phyloP scores from a whole-genome alignment of 2,113 vertebrate species.

The Cinclus mexicanus region DNA sequence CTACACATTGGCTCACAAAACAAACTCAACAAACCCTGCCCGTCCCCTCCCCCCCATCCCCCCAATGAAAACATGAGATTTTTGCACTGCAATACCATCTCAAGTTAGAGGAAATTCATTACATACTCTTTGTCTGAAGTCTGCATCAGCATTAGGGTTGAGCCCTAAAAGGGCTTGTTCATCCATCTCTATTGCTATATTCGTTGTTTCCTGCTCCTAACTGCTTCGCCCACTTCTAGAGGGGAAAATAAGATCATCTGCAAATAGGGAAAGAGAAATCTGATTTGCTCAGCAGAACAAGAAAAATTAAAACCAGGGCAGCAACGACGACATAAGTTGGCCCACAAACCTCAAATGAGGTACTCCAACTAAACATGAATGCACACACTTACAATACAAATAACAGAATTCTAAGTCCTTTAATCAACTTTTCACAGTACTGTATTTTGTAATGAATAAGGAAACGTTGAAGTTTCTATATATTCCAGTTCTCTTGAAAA shows the following conservation, averaged over 20 bases:
- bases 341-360: neutral
- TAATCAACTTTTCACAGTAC: neutral
- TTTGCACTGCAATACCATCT: neutral
- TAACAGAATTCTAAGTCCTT: neutral
- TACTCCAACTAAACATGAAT: neutral
- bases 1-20: neutral
- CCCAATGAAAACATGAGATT: neutral
- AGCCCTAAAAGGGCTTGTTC: slow-evolving; percentile 97
- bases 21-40: too few species aligned
- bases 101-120: neutral
- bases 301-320: neutral
- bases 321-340: neutral
- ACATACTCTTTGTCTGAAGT: slow-evolving; percentile 92
- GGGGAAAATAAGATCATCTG: slow-evolving; percentile 83
- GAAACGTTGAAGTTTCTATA: neutral
- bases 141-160: slow-evolving; percentile 93
- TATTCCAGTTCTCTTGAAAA: neutral
- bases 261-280: slow-evolving; percentile 41
- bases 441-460: neutral
- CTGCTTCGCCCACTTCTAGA: slow-evolving; percentile 69
- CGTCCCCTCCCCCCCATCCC: too few species aligned
- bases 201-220: slow-evolving; percentile 78
- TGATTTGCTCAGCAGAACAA: slow-evolving; percentile 26
- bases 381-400: neutral
- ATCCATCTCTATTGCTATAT: slow-evolving; percentile 88